These are phyloP conservation scores for Napeogenes inachia DNA, from an alignment of 2,888 invertebrate species.

Conservation along the genomic window DNA sequence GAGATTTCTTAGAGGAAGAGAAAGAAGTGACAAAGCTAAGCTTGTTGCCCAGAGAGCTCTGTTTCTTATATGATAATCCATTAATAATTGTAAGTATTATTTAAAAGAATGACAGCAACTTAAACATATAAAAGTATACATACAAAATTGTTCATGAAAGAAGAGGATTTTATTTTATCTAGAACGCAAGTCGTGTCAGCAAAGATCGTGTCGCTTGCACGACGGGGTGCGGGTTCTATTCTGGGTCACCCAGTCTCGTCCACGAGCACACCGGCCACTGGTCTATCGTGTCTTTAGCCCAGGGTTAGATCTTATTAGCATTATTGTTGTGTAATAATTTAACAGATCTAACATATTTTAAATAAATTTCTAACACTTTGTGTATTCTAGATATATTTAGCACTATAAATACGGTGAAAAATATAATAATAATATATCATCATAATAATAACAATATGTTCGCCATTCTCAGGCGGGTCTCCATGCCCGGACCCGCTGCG, in stretches of 20 bases:
- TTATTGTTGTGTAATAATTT: too few species aligned
- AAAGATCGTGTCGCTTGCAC: conserved; percentile 49
- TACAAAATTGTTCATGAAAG: not conserved
- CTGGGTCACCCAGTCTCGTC: conserved; percentile 58
- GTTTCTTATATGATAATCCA: conserved; percentile 47
- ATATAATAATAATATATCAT: too few species aligned
- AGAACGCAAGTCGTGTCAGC: conserved; percentile 43
- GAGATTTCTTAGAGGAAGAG: conserved; percentile 61
- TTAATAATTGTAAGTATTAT: conserved; percentile 28
- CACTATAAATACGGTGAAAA: not conserved
- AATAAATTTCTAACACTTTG: too few species aligned
- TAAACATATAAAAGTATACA: too few species aligned
- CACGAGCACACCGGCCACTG: conserved; percentile 68
- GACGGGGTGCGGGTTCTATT: conserved; percentile 59
- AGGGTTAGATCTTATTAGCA: conserved; percentile 40
- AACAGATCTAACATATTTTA: too few species aligned
- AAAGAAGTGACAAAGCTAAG: conserved; percentile 46
- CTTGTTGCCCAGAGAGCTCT: conserved; percentile 51
- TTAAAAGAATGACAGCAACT: too few species aligned
- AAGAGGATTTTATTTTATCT: conserved; percentile 8
- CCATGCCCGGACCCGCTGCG: conserved; percentile 61
- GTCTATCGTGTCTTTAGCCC: conserved; percentile 54
- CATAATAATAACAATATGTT: too few species aligned
- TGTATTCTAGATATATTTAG: too few species aligned
- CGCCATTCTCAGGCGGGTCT: conserved; percentile 43